phyloP scores from a whole-genome alignment of 2,888 invertebrate genomes.

The Scaptomyza reducta region DNA sequence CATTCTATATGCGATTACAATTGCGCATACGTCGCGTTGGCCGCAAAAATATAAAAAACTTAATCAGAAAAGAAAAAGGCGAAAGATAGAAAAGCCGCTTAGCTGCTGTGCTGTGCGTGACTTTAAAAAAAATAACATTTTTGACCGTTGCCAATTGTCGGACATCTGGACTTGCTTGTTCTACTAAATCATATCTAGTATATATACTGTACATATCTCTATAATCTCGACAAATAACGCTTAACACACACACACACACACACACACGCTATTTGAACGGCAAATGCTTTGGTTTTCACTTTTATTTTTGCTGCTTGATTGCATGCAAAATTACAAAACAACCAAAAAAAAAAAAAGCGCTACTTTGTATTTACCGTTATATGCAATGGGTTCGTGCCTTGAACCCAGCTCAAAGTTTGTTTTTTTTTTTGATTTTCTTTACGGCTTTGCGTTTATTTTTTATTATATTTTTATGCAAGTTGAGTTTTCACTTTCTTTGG shows the following conservation, averaged over 20 bases:
- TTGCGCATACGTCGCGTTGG: conserved; percentile 69
- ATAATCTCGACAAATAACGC: background rate
- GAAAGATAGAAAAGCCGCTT: conserved; percentile 52
- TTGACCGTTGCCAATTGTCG: conserved; percentile 64
- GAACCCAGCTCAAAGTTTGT: conserved; percentile 38
- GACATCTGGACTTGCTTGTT: conserved; percentile 38
- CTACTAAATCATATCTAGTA: conserved; percentile 20
- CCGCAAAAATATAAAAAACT: background rate
- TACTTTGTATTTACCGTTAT: conserved; percentile 42
- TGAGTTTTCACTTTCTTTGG: conserved; percentile 55
- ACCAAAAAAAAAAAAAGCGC: background rate
- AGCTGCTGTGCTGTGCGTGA: conserved; percentile 55
- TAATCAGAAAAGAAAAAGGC: background rate
- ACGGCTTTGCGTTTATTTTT: background rate
- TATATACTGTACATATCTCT: background rate
- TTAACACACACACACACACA: background rate
- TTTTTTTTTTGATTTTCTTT: conserved; percentile 19
- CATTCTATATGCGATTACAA: conserved; percentile 51
- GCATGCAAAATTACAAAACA: conserved; percentile 48
- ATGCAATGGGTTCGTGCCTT: conserved; percentile 51
- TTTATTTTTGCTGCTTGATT: conserved; percentile 51
- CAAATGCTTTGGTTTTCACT: conserved; percentile 59
- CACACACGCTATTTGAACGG: conserved; percentile 22
- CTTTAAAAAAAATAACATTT: conserved; percentile 36
- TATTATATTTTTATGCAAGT: conserved; percentile 22